Evolutionary conservation across 2,888 invertebrate genomes (phyloP).

Genomic region (Drosophila mimica): DNA sequence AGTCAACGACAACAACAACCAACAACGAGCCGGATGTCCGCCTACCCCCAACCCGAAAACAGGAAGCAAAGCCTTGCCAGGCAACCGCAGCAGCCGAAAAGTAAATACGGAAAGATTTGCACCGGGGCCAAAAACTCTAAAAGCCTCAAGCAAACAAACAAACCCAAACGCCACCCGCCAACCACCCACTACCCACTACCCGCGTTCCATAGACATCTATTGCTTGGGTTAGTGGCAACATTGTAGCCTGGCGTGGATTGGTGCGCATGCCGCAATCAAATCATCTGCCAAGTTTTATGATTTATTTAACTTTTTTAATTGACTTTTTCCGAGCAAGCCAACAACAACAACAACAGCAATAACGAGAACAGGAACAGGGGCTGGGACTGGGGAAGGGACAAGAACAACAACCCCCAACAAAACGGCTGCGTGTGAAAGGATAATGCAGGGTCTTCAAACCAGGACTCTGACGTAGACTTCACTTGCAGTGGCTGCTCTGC

Average conservation of each 20-base stretch:
- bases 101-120: constrained; percentile 71
- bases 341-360: constrained; percentile 8
- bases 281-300: constrained; percentile 84
- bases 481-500: constrained; percentile 62
- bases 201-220: background rate
- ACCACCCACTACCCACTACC: background rate
- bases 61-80: constrained; percentile 74
- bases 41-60: constrained; percentile 10
- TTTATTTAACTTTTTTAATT: constrained; percentile 85
- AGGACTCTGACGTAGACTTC: constrained; percentile 52
- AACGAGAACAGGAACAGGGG: constrained; percentile 18
- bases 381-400: constrained; percentile 19
- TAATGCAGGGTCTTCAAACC: constrained; percentile 71
- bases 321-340: constrained; percentile 82
- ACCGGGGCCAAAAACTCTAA: constrained; percentile 53
- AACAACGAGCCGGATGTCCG: constrained; percentile 70
- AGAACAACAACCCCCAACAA: constrained; percentile 35
- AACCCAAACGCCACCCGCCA: constrained; percentile 33
- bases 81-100: constrained; percentile 73
- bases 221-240: constrained; percentile 47
- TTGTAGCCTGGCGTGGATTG: constrained; percentile 67
- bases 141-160: constrained; percentile 70
- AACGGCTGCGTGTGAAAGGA: constrained; percentile 82
- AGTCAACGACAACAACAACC: constrained; percentile 63
- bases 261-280: constrained; percentile 82